These are phyloP conservation scores for Benthosema pterotum DNA, from an alignment of 2,797 vertebrate genomes.

Conservation along the genomic window DNA sequence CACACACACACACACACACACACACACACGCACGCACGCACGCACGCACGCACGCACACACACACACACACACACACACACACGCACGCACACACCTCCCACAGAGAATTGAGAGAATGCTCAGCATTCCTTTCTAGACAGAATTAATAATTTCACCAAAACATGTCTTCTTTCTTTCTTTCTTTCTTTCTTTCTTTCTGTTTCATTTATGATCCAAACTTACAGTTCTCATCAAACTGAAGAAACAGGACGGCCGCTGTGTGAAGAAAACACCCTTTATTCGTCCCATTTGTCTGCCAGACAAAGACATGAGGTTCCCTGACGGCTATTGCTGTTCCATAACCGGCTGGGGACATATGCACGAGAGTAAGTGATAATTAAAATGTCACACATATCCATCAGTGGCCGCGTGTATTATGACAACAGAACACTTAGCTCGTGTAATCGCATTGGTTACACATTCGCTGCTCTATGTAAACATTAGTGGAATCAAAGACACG, in stretches of 20 bases:
- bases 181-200: too few relatives aligned
- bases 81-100: neutral
- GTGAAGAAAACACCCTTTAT: conserved; percentile 87
- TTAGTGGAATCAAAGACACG: too few relatives aligned
- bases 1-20: conserved; percentile 11
- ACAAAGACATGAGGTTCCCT: conserved; percentile 76
- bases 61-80: too few relatives aligned
- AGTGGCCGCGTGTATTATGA: neutral
- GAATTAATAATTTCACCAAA: conserved; percentile 4
- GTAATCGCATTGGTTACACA: too few relatives aligned
- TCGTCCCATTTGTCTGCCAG: conserved; percentile 90
- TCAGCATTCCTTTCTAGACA: conserved; percentile 21
- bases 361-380: conserved; percentile 84
- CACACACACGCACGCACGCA: conserved; percentile 23
- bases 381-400: neutral
- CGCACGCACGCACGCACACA: conserved; percentile 1
- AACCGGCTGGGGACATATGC: conserved; percentile 90
- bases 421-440: neutral
- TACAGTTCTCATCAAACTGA: conserved; percentile 90
- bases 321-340: conserved; percentile 85
- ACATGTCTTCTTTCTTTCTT: neutral
- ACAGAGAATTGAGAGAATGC: too few relatives aligned
- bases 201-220: conserved; percentile 3
- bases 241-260: conserved; percentile 86
- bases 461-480: neutral